Evolutionary conservation across 2,888 invertebrate species (phyloP).

Genomic region (Disparrhopalites patrizii): DNA sequence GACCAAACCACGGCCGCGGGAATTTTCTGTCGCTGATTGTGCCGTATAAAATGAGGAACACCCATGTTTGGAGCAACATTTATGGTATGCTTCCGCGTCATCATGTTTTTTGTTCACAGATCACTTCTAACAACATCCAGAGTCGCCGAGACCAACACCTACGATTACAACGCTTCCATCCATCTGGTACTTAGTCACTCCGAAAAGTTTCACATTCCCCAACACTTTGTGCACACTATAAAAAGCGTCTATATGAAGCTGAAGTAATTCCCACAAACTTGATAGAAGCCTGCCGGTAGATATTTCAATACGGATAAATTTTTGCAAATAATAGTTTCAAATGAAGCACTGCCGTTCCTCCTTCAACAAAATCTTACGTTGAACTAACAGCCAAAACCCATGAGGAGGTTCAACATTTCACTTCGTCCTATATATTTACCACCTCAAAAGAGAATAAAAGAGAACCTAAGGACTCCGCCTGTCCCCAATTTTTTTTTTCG

Average conservation of each 20-base stretch:
- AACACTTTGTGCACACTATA: not conserved
- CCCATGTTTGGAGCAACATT: not conserved
- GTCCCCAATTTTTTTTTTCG: too few species aligned
- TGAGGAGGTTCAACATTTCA: too few species aligned
- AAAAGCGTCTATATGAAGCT: too few species aligned
- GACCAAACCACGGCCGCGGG: conserved; percentile 36
- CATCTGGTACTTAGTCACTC: not conserved
- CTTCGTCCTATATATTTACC: too few species aligned
- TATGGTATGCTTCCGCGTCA: conserved; percentile 24
- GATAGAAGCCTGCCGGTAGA: not conserved
- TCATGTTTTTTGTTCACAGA: conserved; percentile 5
- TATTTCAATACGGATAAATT: not conserved
- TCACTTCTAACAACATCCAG: not conserved
- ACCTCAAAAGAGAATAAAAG: too few species aligned
- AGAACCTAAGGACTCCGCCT: too few species aligned
- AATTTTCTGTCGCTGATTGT: conserved; percentile 10
- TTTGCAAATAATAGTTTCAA: not conserved
- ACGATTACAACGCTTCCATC: not conserved
- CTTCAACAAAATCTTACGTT: too few species aligned
- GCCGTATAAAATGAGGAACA: not conserved
- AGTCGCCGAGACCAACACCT: not conserved
- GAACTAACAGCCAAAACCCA: too few species aligned
- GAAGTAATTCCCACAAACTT: not conserved
- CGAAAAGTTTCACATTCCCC: not conserved
- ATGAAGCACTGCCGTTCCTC: too few species aligned